phyloP scores from a whole-genome alignment of 2,888 invertebrate species.

The Zaprionus lineosus region DNA sequence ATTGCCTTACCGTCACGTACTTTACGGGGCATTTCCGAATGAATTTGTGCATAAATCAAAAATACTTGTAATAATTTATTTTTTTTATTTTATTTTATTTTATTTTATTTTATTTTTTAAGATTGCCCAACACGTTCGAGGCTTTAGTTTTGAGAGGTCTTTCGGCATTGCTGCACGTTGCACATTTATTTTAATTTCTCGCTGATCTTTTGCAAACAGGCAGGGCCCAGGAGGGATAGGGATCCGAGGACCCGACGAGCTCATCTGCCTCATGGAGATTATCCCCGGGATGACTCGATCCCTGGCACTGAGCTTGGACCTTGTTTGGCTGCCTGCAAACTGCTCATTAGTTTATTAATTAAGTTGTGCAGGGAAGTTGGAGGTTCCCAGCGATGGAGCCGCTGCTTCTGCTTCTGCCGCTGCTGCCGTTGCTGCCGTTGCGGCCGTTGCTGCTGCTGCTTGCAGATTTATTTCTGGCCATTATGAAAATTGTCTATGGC shows the following conservation, averaged over 20 bases:
- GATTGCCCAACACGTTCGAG: slow-evolving; percentile 35
- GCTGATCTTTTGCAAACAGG: slow-evolving; percentile 60
- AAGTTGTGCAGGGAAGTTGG: slow-evolving; percentile 60
- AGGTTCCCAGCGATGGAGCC: slow-evolving; percentile 31
- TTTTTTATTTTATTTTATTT: slow-evolving; percentile 27
- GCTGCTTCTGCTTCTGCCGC: not conserved
- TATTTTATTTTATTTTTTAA: slow-evolving; percentile 24
- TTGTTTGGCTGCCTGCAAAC: slow-evolving; percentile 56
- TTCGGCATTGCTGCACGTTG: slow-evolving; percentile 71
- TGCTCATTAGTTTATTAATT: slow-evolving; percentile 78
- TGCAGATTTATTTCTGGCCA: slow-evolving; percentile 75
- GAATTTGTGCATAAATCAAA: slow-evolving; percentile 51
- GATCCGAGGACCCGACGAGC: slow-evolving; percentile 10
- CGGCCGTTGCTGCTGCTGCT: slow-evolving; percentile 23
- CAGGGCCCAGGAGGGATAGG: slow-evolving; percentile 21
- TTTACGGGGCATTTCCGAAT: slow-evolving; percentile 35
- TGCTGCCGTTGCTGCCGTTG: slow-evolving; percentile 11
- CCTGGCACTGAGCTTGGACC: slow-evolving; percentile 12
- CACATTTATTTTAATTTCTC: slow-evolving; percentile 73
- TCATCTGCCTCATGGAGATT: slow-evolving; percentile 52
- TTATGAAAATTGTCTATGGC: slow-evolving; percentile 73
- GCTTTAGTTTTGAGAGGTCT: slow-evolving; percentile 28
- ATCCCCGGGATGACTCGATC: slow-evolving; percentile 36
- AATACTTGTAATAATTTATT: slow-evolving; percentile 10
- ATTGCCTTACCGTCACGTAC: slow-evolving; percentile 46